Evolutionary conservation across 2,888 invertebrate species (phyloP).

Genomic region (Cosmopolites sordidus): DNA sequence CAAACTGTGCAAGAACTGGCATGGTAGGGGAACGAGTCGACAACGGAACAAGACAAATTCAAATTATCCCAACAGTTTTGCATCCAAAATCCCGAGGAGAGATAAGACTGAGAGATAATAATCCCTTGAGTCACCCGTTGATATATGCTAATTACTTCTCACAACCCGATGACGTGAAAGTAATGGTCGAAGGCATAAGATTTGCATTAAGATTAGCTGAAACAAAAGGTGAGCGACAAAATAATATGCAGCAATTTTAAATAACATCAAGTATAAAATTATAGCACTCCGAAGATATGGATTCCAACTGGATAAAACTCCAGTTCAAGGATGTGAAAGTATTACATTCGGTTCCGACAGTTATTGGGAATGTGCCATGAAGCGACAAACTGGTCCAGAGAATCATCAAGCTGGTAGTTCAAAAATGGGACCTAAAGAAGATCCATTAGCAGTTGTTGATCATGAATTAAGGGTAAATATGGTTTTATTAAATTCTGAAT

Average conservation of each 20-base stretch:
- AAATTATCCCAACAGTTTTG: conserved; percentile 75
- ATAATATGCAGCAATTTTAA: neutral
- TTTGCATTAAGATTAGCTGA: conserved; percentile 68
- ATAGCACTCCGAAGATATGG: conserved; percentile 61
- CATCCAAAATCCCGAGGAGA: conserved; percentile 81
- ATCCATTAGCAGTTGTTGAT: conserved; percentile 58
- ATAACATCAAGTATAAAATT: no score
- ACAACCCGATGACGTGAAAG: conserved; percentile 73
- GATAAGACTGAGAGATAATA: conserved; percentile 50
- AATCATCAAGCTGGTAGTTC: conserved; percentile 64
- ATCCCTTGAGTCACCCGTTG: conserved; percentile 77
- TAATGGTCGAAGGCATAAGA: conserved; percentile 78
- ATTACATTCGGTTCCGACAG: conserved; percentile 64
- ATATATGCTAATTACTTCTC: conserved; percentile 80
- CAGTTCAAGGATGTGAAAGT: conserved; percentile 70
- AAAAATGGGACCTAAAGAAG: conserved; percentile 57
- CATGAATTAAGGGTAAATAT: conserved; percentile 42
- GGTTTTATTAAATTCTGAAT: no score
- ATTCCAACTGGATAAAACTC: conserved; percentile 68
- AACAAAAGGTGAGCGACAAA: conserved; percentile 55
- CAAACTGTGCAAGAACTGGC: conserved; percentile 80
- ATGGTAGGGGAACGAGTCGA: conserved; percentile 76
- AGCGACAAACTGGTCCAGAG: conserved; percentile 58
- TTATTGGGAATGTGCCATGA: conserved; percentile 60
- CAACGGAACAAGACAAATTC: conserved; percentile 64